Percentiles rank a stretch among this genome's conserved stretches.
These are phyloP conservation scores for Agonopterix heracliana DNA, from an alignment of 2,888 invertebrate species.

Conservation along the genomic window DNA sequence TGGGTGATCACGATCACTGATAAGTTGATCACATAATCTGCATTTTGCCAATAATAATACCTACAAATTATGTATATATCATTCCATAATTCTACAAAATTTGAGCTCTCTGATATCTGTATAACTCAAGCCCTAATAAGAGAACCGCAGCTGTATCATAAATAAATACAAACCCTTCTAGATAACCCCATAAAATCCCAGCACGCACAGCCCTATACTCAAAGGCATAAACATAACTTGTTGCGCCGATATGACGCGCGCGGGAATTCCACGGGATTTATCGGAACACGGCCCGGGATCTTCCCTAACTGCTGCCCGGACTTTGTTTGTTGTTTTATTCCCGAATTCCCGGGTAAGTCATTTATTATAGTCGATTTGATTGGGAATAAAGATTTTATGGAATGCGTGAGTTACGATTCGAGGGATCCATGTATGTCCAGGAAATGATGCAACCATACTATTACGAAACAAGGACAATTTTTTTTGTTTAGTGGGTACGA, in stretches of 20 bases:
- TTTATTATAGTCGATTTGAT: constrained; percentile 13
- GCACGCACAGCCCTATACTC: constrained; percentile 10
- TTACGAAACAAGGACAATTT: not conserved
- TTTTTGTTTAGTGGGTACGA: no score
- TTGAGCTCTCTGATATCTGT: no score
- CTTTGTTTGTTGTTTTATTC: constrained; percentile 12
- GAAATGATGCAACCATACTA: no score
- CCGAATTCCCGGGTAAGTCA: constrained; percentile 5
- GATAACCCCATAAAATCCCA: constrained; percentile 7
- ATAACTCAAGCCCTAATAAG: no score
- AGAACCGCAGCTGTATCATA: constrained; percentile 1
- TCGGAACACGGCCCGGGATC: constrained; percentile 17
- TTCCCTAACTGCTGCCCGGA: constrained; percentile 18
- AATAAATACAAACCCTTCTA: constrained; percentile 5
- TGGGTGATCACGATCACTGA: no score
- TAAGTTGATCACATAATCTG: no score
- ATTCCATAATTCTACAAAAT: constrained; percentile 4
- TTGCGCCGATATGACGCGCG: constrained; percentile 21
- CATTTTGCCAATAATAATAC: no score
- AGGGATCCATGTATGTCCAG: not conserved
- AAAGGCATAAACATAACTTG: constrained; percentile 26
- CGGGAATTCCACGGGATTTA: constrained; percentile 16
- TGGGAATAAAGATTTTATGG: constrained; percentile 12
- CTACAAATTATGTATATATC: no score
- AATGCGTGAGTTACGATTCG: not conserved